Percentiles rank a stretch among this genome's conserved stretches.
Evolutionary conservation across 2,113 vertebrate species (phyloP).

Genomic region (Campylomormyrus tamandua): DNA sequence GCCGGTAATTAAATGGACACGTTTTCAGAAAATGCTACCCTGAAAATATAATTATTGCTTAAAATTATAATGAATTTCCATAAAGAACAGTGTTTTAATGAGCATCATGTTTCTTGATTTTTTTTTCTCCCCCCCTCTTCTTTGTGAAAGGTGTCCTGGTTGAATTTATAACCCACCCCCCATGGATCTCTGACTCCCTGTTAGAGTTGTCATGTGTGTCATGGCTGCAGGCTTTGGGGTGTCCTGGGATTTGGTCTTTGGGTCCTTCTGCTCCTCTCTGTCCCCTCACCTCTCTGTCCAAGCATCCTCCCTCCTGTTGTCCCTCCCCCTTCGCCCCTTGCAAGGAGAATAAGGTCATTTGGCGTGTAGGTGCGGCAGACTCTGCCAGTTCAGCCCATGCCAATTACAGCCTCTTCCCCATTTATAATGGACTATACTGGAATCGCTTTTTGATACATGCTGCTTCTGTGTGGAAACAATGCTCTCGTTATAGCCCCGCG

Average conservation of each 20-base stretch:
- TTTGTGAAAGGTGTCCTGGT: background rate
- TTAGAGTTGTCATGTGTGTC: background rate
- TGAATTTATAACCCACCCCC: background rate
- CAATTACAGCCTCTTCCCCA: background rate
- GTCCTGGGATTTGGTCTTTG: background rate
- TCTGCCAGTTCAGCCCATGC: background rate
- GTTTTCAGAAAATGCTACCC: background rate
- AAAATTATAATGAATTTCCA: slow-evolving; percentile 11
- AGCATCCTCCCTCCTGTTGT: background rate
- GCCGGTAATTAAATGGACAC: background rate
- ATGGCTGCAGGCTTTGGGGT: background rate
- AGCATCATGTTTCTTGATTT: background rate
- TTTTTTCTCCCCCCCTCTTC: too few relatives aligned
- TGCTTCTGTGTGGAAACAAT: slow-evolving; percentile 1
- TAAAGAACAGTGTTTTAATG: background rate
- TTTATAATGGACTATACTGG: background rate
- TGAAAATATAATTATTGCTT: background rate
- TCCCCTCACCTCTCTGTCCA: background rate
- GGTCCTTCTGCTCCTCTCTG: background rate
- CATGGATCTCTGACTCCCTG: background rate
- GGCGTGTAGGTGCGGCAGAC: background rate
- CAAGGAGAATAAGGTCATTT: background rate
- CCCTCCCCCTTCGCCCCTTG: background rate
- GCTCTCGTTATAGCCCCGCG: background rate
- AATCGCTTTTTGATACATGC: background rate